Evolutionary conservation across 2,888 invertebrate species (phyloP).

Genomic region (Ischnus inquisitorius): DNA sequence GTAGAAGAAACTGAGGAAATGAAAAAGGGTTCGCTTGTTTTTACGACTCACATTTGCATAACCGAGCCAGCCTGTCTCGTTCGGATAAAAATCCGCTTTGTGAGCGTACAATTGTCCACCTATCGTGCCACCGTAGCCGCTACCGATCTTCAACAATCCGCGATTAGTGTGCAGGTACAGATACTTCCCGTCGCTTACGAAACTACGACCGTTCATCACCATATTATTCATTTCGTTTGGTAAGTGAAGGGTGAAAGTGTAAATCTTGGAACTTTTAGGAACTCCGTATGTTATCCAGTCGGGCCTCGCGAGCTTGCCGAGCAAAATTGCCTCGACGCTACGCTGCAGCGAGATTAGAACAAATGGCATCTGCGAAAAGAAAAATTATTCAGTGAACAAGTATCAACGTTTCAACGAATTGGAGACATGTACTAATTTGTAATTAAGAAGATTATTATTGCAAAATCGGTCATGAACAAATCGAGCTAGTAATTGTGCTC

Average conservation of each 20-base stretch:
- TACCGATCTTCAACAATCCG: slow-evolving; percentile 96
- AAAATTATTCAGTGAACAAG: slow-evolving; percentile 41
- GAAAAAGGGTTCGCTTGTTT: slow-evolving; percentile 4
- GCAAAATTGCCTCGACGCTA: slow-evolving; percentile 94
- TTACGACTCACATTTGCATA: slow-evolving; percentile 91
- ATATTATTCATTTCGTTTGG: slow-evolving; percentile 86
- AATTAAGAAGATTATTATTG: slow-evolving; percentile 32
- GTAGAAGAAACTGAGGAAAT: slow-evolving; percentile 19
- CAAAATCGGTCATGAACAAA: neutral
- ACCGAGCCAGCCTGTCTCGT: slow-evolving; percentile 94
- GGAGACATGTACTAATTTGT: neutral
- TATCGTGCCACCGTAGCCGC: slow-evolving; percentile 97
- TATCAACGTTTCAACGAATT: neutral
- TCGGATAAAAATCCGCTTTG: slow-evolving; percentile 93
- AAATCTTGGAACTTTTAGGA: slow-evolving; percentile 91
- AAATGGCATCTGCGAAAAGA: slow-evolving; percentile 90
- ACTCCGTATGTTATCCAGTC: slow-evolving; percentile 96
- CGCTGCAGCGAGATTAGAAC: slow-evolving; percentile 94
- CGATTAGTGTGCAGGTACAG: slow-evolving; percentile 94
- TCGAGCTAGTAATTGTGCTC: too few relatives aligned
- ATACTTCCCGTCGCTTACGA: slow-evolving; percentile 96
- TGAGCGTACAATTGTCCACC: slow-evolving; percentile 95
- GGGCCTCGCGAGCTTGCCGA: slow-evolving; percentile 94
- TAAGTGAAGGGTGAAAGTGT: slow-evolving; percentile 88
- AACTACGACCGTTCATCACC: slow-evolving; percentile 86